Conservation (phyloP, 1,140 invertebrate genomes). For the Zaprionus camerounensis region DNA sequence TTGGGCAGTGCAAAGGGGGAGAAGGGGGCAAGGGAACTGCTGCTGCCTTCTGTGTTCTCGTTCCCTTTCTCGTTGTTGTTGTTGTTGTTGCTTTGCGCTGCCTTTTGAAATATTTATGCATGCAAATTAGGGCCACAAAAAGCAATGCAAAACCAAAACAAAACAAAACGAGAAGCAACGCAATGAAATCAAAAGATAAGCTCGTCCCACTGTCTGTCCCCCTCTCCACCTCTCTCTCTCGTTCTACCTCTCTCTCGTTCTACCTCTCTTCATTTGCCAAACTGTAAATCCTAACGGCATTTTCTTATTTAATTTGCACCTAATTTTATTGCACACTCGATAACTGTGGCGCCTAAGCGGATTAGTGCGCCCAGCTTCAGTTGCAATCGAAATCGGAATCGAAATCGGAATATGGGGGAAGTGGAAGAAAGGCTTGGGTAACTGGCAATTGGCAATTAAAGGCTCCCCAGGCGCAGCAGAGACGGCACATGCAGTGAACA, state of each 20-base stretch:
- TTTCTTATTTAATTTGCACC: slow-evolving; percentile 31
- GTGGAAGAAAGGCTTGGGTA: too few species aligned
- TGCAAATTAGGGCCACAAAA: slow-evolving; percentile 62
- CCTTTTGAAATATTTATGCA: slow-evolving; percentile 73
- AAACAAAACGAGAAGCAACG: slow-evolving; percentile 11
- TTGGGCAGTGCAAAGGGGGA: not conserved
- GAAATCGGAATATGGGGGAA: not conserved
- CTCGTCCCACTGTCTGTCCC: not conserved
- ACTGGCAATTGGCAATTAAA: too few species aligned
- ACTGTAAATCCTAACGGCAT: not conserved
- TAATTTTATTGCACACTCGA: slow-evolving; percentile 15
- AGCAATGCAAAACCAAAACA: slow-evolving; percentile 23
- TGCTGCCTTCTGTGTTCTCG: not conserved
- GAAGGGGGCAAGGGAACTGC: not conserved
- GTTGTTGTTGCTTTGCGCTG: slow-evolving; percentile 16
- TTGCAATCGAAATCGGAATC: slow-evolving; percentile 1
- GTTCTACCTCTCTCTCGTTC: not conserved
- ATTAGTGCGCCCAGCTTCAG: slow-evolving; percentile 3
- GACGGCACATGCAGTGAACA: too few species aligned
- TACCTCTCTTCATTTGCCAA: not conserved
- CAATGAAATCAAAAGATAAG: slow-evolving; percentile 15
- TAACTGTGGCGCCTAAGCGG: slow-evolving; percentile 9
- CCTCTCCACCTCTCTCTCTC: not conserved
- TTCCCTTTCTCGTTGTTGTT: not conserved
- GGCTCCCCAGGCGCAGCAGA: too few species aligned